Conservation (phyloP, 2,888 invertebrate species). For the Caenorhabditis panamensis region DNA sequence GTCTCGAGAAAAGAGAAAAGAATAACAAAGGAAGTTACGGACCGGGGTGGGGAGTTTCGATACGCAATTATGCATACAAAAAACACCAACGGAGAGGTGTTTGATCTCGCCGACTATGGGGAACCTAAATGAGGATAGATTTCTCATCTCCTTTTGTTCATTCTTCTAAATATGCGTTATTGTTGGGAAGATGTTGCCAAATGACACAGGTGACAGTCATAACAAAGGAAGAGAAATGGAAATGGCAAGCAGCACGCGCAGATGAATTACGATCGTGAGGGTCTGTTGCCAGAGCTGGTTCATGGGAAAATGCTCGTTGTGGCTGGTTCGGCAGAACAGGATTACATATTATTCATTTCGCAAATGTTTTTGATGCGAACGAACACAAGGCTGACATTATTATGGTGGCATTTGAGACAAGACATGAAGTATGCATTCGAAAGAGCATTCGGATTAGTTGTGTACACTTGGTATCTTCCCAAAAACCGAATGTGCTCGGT, state of each 20-base stretch:
- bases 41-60: background rate
- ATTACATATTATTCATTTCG: background rate
- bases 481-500: background rate
- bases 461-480: background rate
- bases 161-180: constrained; percentile 3
- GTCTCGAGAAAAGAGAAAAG: constrained; percentile 1
- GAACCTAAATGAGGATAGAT: constrained; percentile 15
- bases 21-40: constrained; percentile 22
- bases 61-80: constrained; percentile 36
- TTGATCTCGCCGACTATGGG: constrained; percentile 40
- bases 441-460: constrained; percentile 1
- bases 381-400: background rate
- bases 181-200: background rate
- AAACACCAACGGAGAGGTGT: background rate
- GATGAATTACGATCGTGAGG: constrained; percentile 32
- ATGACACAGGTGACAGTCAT: background rate
- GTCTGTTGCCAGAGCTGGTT: constrained; percentile 4
- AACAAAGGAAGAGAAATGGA: constrained; percentile 13
- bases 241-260: background rate
- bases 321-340: background rate
- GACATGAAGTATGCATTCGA: background rate
- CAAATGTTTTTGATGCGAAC: background rate
- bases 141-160: constrained; percentile 1
- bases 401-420: background rate
- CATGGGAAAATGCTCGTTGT: constrained; percentile 38